phyloP scores from a whole-genome alignment of 2,113 vertebrate genomes.

The Podilymbus podiceps region DNA sequence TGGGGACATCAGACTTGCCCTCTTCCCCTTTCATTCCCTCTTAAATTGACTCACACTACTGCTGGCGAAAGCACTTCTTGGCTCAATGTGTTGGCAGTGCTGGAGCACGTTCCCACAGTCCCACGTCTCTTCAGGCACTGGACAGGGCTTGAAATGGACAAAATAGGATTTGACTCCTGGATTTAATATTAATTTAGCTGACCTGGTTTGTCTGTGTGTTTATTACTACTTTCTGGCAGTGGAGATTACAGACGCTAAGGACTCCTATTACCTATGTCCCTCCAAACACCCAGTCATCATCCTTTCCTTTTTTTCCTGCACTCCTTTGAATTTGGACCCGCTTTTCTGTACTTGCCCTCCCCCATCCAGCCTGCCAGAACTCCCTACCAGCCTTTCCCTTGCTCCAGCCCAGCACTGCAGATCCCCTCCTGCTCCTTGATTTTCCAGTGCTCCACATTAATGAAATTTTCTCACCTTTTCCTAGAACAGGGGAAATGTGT shows the following conservation, averaged over 20 bases:
- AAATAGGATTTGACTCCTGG: not conserved
- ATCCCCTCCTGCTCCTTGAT: not conserved
- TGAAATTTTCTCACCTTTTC: not conserved
- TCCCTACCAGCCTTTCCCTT: not conserved
- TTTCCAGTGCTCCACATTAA: not conserved
- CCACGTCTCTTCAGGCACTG: not conserved
- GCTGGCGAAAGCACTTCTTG: not conserved
- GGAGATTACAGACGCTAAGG: not conserved
- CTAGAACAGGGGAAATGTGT: not conserved
- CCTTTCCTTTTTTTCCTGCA: not conserved
- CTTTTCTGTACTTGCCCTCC: not conserved
- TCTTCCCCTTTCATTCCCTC: not conserved
- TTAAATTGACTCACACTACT: not conserved
- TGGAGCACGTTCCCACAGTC: fast-evolving
- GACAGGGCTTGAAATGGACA: not conserved
- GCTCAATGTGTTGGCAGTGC: not conserved
- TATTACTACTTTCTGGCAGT: not conserved
- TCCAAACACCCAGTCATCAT: not conserved
- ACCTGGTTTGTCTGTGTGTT: not conserved
- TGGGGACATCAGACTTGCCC: not conserved
- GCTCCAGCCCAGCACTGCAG: not conserved
- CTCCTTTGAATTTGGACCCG: not conserved
- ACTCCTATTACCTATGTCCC: not conserved
- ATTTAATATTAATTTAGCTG: not conserved
- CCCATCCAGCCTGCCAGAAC: not conserved